Percentiles rank a stretch among this genome's conserved stretches.
phyloP scores from a whole-genome alignment of 1,140 invertebrate genomes.

The Dreissena polymorpha region DNA sequence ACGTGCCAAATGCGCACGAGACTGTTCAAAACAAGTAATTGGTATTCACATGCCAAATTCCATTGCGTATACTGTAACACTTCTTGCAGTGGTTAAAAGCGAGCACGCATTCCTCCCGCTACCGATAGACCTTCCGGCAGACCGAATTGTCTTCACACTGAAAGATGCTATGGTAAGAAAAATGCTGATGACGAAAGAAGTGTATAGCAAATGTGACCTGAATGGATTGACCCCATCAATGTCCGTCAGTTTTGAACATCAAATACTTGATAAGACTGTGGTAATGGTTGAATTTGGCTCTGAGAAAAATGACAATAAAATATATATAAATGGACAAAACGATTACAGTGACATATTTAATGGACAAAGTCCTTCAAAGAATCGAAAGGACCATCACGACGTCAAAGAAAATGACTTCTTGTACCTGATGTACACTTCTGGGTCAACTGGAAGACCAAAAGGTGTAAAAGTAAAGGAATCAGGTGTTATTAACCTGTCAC shows the following conservation, averaged over 20 bases:
- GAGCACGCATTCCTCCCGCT: conserved; percentile 60
- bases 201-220: conserved; percentile 24
- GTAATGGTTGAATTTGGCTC: conserved; percentile 44
- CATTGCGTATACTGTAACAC: conserved; percentile 59
- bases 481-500: conserved; percentile 59
- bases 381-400: not conserved
- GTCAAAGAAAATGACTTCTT: conserved; percentile 52
- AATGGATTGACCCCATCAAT: conserved; percentile 36
- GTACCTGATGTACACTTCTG: conserved; percentile 69
- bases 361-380: not conserved
- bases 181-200: conserved; percentile 55
- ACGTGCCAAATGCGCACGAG: not conserved
- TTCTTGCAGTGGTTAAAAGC: conserved; percentile 52
- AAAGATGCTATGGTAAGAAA: conserved; percentile 52
- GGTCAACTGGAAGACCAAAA: conserved; percentile 67
- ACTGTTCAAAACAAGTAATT: conserved; percentile 34
- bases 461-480: conserved; percentile 62
- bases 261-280: conserved; percentile 18
- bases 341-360: not conserved
- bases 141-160: conserved; percentile 61
- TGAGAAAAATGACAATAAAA: conserved; percentile 13
- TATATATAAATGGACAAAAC: not conserved
- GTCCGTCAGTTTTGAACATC: conserved; percentile 20
- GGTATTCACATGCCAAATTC: conserved; percentile 64
- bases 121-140: conserved; percentile 60